Evolutionary conservation across 64 coral and sea anemone species (phyloP).

Genomic region (Montipora capricornis): DNA sequence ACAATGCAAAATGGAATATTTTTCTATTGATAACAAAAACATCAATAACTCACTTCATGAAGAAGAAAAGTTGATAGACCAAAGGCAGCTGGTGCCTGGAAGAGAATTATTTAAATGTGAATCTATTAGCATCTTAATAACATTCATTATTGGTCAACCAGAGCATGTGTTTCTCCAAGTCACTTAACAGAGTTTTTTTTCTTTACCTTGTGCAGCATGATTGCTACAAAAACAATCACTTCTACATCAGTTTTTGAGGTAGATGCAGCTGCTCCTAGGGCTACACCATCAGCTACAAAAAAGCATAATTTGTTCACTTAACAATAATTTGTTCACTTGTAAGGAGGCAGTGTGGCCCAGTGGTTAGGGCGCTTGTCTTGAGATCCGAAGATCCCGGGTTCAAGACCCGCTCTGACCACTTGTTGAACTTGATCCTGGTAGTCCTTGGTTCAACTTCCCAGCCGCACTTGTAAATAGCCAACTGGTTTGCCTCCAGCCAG

Average conservation of each 20-base stretch:
- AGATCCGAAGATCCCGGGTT: too few relatives aligned
- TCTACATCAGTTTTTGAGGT: constrained; percentile 98
- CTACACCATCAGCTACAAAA: constrained; percentile 94
- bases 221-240: constrained; percentile 98
- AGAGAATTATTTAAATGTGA: neutral
- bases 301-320: neutral
- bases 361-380: too few relatives aligned
- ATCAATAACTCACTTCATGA: constrained; percentile 76
- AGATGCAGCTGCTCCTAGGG: constrained; percentile 92
- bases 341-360: too few relatives aligned
- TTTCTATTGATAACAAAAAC: neutral
- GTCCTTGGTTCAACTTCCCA: too few relatives aligned
- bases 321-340: too few relatives aligned
- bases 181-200: neutral
- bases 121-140: neutral
- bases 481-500: too few relatives aligned
- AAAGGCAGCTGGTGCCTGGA: constrained; percentile 98
- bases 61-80: constrained; percentile 95
- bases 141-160: neutral
- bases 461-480: too few relatives aligned
- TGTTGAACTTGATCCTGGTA: too few relatives aligned
- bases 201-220: constrained; percentile 97
- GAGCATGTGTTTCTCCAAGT: neutral
- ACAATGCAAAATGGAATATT: neutral
- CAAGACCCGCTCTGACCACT: too few relatives aligned